Evolutionary conservation across 2,888 invertebrate genomes (phyloP).

Genomic region (Sesia apiformis): DNA sequence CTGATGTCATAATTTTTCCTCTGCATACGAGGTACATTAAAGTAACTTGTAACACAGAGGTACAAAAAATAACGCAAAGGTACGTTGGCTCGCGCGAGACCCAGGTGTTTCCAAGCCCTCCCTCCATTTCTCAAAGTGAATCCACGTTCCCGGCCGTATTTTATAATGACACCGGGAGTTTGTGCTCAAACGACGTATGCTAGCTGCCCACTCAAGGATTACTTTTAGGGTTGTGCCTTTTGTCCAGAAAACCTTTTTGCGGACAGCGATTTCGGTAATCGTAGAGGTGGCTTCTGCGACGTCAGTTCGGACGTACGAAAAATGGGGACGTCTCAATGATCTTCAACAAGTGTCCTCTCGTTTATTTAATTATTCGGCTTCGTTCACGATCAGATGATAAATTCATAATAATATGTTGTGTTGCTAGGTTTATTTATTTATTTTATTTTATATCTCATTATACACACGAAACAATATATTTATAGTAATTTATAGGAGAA

Average conservation of each 20-base stretch:
- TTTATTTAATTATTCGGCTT: neutral
- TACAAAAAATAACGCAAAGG: neutral
- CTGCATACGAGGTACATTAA: neutral
- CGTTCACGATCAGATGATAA: no score
- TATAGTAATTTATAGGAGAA: no score
- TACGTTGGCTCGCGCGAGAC: constrained; percentile 30
- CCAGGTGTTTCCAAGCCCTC: constrained; percentile 52
- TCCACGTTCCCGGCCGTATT: constrained; percentile 59
- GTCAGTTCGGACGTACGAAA: neutral
- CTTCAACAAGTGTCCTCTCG: neutral
- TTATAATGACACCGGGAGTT: constrained; percentile 66
- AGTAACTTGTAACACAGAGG: neutral
- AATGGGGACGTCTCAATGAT: neutral
- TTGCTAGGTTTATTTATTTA: no score
- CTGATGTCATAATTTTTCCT: no score
- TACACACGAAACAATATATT: no score
- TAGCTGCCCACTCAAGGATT: constrained; percentile 62
- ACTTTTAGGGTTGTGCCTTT: constrained; percentile 39
- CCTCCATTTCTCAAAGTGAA: constrained; percentile 70
- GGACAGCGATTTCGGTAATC: neutral
- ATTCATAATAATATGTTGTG: no score
- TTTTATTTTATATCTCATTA: no score
- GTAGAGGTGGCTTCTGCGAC: neutral
- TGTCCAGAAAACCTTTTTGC: constrained; percentile 27
- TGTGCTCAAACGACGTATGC: constrained; percentile 56